Base-by-base conservation (phyloP, 1,140 invertebrate genomes). In the Hycleus cichorii region DNA sequence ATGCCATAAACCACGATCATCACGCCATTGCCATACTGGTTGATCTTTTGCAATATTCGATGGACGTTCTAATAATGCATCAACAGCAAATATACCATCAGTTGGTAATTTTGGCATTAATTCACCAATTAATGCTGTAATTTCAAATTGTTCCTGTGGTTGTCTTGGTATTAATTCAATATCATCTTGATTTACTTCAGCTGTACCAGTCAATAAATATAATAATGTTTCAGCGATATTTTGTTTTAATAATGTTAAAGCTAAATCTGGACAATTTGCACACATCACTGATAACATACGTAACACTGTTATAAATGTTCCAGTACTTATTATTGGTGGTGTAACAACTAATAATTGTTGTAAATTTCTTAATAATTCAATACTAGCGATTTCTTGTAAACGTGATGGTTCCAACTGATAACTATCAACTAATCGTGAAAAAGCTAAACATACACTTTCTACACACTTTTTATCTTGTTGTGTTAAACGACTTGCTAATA, bases 401-500 rank as follows among this genome's bases (percentile, higher is more conserved):
- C 90, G 85, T 5, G 86, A 82, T 32, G 94, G 85, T 74, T 98
- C 94, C 67, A 89, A 83, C 72, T 97, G 94, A 74, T 95, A 95
- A 74, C 94, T 96, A 67, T 99, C 97, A 1, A 98, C 94, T 7
- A 99, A 78, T 11, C 97, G 83, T 61, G 90, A 91, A 76, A 99
- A 98, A 18, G 95, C 94, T 49, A 95, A 82, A 68, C 96, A 98
- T 4, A 97, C 93, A 72, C 92, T 94, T 71, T 98, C 97, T 10
- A 98, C 92, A 63, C 93, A 95, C 69, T 97, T 98, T 72, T 98
- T 98, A 75, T 99, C 97, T 72, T 94, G 92, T 75, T 96, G 93
- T 2, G 89, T 90, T 1, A 98, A 77, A 71, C 93, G 74, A 48
- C 84, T 87, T 26, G 93, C 93, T 5, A 98, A 76, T 46, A 96